Evolutionary conservation across 2,888 invertebrate genomes (phyloP).

Genomic region (Teleogryllus oceanicus): DNA sequence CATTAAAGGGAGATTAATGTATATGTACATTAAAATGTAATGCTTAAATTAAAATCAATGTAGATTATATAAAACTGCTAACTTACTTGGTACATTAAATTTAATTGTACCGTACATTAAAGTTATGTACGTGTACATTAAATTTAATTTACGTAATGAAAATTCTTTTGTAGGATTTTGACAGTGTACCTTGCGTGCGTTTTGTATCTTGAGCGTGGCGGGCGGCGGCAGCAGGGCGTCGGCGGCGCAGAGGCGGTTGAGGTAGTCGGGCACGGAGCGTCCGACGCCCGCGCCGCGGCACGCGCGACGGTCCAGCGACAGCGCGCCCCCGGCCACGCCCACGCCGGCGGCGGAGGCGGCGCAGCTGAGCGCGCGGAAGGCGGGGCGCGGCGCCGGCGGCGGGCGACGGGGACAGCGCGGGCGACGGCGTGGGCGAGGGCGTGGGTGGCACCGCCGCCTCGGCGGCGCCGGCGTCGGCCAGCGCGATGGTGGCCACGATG

Average conservation of each 20-base stretch:
- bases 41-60: no score
- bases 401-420: background rate
- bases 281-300: background rate
- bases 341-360: background rate
- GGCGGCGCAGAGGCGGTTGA: background rate
- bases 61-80: no score
- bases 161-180: no score
- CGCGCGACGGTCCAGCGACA: background rate
- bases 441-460: background rate
- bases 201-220: background rate
- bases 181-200: background rate
- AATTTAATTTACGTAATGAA: no score
- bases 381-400: background rate
- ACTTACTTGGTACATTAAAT: no score
- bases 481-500: background rate
- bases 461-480: background rate
- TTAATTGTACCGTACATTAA: no score
- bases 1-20: no score
- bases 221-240: background rate
- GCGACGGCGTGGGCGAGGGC: background rate
- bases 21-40: no score
- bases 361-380: background rate
- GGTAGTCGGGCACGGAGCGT: background rate
- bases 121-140: no score
- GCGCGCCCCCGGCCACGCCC: background rate